Evolutionary conservation across 2,888 invertebrate genomes (phyloP).

Genomic region (Tiliacea citrago): DNA sequence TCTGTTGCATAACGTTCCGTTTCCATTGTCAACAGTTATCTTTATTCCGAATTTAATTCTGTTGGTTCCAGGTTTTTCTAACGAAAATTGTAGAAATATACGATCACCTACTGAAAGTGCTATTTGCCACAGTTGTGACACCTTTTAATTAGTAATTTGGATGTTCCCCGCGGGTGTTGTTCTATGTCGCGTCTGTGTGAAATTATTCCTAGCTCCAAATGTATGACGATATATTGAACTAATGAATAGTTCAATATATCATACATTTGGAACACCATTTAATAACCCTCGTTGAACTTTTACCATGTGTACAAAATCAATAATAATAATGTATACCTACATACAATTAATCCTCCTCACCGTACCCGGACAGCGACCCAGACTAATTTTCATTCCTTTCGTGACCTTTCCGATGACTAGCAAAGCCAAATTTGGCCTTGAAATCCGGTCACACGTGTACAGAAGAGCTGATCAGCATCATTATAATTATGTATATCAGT

Average conservation of each 20-base stretch:
- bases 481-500: too few species aligned
- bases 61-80: background rate
- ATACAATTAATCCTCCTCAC: too few species aligned
- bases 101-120: background rate
- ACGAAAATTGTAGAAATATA: background rate
- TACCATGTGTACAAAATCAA: background rate
- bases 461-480: too few species aligned
- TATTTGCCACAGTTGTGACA: background rate
- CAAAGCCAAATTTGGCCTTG: too few species aligned
- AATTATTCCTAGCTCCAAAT: background rate
- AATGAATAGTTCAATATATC: slow-evolving; percentile 22
- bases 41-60: background rate
- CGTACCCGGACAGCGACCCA: too few species aligned
- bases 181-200: background rate
- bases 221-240: too few species aligned
- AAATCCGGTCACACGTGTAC: too few species aligned
- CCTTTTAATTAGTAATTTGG: slow-evolving; percentile 14
- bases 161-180: slow-evolving; percentile 15
- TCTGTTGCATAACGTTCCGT: too few species aligned
- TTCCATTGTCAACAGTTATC: background rate
- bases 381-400: too few species aligned
- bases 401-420: too few species aligned
- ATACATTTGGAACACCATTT: slow-evolving; percentile 3
- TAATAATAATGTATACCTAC: background rate
- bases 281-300: background rate